Evolutionary conservation across 2,113 vertebrate species (phyloP).

Genomic region (Caranx melampygus): DNA sequence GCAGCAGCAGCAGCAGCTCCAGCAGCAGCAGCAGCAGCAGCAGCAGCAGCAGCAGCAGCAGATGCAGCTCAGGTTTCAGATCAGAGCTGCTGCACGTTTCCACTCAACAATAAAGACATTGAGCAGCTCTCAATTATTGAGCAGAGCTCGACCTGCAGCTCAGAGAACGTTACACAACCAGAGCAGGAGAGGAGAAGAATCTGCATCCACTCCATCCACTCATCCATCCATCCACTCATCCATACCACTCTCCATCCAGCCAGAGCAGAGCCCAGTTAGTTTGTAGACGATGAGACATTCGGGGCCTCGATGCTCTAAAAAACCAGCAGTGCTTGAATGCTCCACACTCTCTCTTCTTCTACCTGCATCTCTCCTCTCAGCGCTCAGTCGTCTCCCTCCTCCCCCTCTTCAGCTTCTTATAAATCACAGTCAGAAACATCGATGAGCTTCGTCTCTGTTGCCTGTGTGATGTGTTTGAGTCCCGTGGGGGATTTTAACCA

Average conservation of each 20-base stretch:
- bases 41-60: too few species aligned
- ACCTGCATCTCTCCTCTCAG: slow-evolving; percentile 11
- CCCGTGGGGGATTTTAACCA: too few species aligned
- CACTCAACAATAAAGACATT: slow-evolving; percentile 55
- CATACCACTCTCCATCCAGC: too few species aligned
- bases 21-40: too few species aligned
- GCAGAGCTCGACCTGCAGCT: slow-evolving; percentile 34
- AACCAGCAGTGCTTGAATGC: too few species aligned
- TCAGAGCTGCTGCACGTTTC: slow-evolving; percentile 62
- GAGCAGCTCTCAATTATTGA: slow-evolving; percentile 75
- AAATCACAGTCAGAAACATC: slow-evolving; percentile 28
- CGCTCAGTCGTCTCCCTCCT: slow-evolving; percentile 25
- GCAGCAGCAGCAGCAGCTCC: too few species aligned
- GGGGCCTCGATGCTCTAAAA: too few species aligned
- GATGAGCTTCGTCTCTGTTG: too few species aligned
- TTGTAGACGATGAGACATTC: too few species aligned
- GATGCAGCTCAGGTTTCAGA: slow-evolving; percentile 65
- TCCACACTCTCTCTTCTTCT: slow-evolving; percentile 4
- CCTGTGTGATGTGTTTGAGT: too few species aligned
- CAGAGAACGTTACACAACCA: slow-evolving; percentile 59
- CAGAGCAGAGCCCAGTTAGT: too few species aligned
- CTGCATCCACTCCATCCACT: background rate
- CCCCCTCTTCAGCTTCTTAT: slow-evolving; percentile 21
- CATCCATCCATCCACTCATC: background rate
- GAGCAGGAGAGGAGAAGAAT: slow-evolving; percentile 11